Evolutionary conservation across 2,888 invertebrate genomes (phyloP), one percentile per base, ranked within the genome.

Genomic region (Uloborus plumipes): DNA sequence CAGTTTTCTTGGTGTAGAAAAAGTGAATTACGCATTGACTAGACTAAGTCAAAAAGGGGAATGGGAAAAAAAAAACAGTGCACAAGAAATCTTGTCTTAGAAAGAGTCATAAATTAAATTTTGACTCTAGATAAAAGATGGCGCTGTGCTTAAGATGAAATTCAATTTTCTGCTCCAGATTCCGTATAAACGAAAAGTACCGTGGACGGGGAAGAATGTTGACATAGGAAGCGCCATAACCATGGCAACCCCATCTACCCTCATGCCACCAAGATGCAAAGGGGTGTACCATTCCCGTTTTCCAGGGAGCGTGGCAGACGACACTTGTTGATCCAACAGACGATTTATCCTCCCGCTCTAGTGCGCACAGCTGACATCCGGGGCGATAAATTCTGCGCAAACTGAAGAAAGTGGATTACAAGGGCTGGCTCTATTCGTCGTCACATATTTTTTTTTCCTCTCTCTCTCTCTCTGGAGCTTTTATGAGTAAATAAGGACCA

Each of bases 271-370:
- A 39, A 39, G 22, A 66, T 51, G 51, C 9, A 39, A 26, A 62
- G 39, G 72, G 49, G 26, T 61, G 4, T 64, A 62, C 72, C 72
- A 72, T 72, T 72, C 15, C 62, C n/a, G 49, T 61, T 72, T 62
- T 72, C 49, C 31, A 51, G 72, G 72, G 62, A 62, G 64, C 51
- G 26, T 20, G 20, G 16, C 72, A 39, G 39, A 39, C 39, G 39
- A 39, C 39, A 72, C 72, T 72, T 72, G 72, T 72, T 72, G 72
- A 72, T 51, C 18, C 9, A n/a, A 22, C 13, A 13, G 53, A 67
- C 67, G 31, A 31, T 67, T 53, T 53, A 67, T 67, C 67, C 31
- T 13, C 31, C 15, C 26, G 9, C 13, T 67, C 53, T 20, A 31
- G 51, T 53, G 67, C 51, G 31, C 16, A 11, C 16, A 18, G 53